These are phyloP conservation scores for Iguana delicatissima DNA, from an alignment of 2,797 vertebrate species.

Conservation along the genomic window DNA sequence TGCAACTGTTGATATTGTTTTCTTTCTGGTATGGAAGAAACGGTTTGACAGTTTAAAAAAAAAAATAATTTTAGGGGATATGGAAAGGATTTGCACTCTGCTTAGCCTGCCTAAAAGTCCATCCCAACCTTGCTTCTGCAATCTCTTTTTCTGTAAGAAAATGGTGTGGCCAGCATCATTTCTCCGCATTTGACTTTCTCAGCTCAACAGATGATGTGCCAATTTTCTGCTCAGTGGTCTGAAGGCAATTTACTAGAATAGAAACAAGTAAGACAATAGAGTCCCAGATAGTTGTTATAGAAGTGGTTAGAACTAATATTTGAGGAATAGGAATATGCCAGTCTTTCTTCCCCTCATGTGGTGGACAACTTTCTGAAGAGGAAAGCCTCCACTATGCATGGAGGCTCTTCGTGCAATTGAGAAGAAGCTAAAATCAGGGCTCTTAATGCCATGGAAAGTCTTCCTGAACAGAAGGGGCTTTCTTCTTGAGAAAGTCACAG, in stretches of 20 bases:
- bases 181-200: background rate
- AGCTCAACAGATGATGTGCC: background rate
- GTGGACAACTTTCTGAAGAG: no score
- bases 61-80: slow-evolving; percentile 42
- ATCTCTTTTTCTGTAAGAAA: background rate
- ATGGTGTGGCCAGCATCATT: background rate
- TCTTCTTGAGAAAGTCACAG: background rate
- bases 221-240: background rate
- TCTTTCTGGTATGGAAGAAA: slow-evolving; percentile 68
- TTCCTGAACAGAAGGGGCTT: background rate
- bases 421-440: background rate
- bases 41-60: slow-evolving; percentile 55
- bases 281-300: background rate
- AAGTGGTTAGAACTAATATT: background rate
- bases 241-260: background rate
- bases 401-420: background rate
- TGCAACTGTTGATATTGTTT: slow-evolving; percentile 66
- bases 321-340: background rate
- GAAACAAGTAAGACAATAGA: no score
- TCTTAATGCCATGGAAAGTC: no score
- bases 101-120: background rate
- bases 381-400: no score
- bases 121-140: background rate
- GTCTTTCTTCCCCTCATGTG: no score
- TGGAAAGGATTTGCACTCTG: background rate